Evolutionary conservation across 2,888 invertebrate species (phyloP), one percentile per base, ranked within the genome.

Genomic region (Cheilosia variabilis): DNA sequence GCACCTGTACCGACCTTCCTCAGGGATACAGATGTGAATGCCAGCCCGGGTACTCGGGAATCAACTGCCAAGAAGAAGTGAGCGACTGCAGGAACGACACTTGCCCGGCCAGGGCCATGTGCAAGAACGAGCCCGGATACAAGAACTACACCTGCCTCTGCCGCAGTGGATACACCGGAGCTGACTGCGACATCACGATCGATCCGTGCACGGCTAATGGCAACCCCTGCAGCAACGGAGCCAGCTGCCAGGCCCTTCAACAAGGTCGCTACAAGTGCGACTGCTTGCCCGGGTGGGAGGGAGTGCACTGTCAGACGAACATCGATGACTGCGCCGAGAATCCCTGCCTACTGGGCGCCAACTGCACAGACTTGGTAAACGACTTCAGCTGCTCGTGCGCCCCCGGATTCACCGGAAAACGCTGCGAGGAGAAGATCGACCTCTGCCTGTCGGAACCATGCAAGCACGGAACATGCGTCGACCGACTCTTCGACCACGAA

Each of bases 201-300:
- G 97, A 98, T 93, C 98, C 98, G 1, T 98, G 98, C 91, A 95
- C 96, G 0, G 96, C 96, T 0, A 96, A 96, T 90, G 97, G 97
- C 75, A 98, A 97, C 90, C 98, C 98, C 10, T 98, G 98, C 91
- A 95, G 95, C 62, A 98, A 98, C 90, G 97, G 97, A 4, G 98
- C 97, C 4, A 95, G 95, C 50, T 98, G 98, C 90, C 94, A 96
- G 87, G 97, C 97, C 55, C 94, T 98, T 77, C 97, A 97, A 91
- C 98, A 97, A 93, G 98, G 98, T 13, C 94, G 98, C 88, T 98
- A 96, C 92, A 96, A 97, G 91, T 99, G 99, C 91, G 97, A 98
- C 91, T 99, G 99, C 91, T 93, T 97, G 69, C 96, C 98, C 22
- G 99, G 99, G 50, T 99, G 99, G 99, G 98, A 98, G 91, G 99